A percentile compares a stretch with the other conserved stretches of the same genome.
Conservation (phyloP, 2,113 vertebrate genomes). For the Tautogolabrus adspersus region DNA sequence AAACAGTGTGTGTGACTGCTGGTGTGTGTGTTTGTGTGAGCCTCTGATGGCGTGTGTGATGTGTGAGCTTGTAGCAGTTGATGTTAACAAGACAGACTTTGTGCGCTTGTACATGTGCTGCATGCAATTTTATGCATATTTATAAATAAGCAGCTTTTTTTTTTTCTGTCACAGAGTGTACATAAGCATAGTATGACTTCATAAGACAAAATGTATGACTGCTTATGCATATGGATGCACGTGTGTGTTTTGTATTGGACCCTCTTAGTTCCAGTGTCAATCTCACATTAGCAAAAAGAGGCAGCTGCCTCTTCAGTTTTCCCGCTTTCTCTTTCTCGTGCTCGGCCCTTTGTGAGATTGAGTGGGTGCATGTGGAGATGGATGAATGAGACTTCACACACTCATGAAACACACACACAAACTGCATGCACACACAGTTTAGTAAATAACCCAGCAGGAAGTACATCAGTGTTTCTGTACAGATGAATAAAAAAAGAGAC, state of each 20-base stretch:
- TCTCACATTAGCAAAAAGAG: conserved; percentile 77
- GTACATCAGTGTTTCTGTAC: conserved; percentile 76
- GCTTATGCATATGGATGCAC: conserved; percentile 68
- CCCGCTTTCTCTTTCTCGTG: conserved; percentile 72
- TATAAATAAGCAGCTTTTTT: conserved; percentile 1
- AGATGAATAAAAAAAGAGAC: conserved; percentile 66
- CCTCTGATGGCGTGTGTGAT: conserved; percentile 41
- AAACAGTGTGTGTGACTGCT: conserved; percentile 48
- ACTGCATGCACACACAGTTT: conserved; percentile 59
- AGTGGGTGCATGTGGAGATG: conserved; percentile 83
- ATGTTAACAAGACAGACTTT: conserved; percentile 43
- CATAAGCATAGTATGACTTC: conserved; percentile 6
- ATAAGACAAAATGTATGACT: conserved; percentile 17
- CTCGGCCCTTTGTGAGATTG: conserved; percentile 76
- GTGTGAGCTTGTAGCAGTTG: conserved; percentile 35
- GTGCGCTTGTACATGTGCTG: conserved; percentile 27
- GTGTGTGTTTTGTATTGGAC: conserved; percentile 77
- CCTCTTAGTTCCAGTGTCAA: conserved; percentile 68
- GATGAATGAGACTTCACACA: conserved; percentile 77
- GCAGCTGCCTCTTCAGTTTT: conserved; percentile 82
- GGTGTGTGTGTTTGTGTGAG: conserved; percentile 31
- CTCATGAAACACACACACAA: conserved; percentile 54
- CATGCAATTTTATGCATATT: conserved; percentile 1
- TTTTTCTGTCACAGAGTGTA: not conserved
- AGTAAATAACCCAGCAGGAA: conserved; percentile 82